These are phyloP conservation scores for Oligia fasciuncula DNA, from an alignment of 2,888 invertebrate genomes.

Conservation along the genomic window DNA sequence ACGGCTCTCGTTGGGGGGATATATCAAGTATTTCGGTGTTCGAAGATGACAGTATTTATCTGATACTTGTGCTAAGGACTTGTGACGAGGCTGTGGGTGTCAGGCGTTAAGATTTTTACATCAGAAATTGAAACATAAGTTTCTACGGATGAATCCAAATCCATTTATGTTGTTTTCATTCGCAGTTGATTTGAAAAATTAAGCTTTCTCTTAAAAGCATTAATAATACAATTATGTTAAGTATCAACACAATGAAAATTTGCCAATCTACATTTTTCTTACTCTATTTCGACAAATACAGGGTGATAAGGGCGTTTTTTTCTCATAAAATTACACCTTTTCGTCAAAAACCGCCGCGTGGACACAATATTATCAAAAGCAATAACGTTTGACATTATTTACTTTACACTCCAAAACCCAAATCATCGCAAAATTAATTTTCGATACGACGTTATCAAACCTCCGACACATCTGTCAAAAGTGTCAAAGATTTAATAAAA, in stretches of 20 bases:
- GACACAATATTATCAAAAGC: constrained; percentile 9
- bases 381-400: constrained; percentile 40
- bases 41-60: constrained; percentile 44
- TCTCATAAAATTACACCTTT: not conserved
- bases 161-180: not conserved
- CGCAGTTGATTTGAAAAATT: not conserved
- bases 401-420: constrained; percentile 15
- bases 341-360: not conserved
- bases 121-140: not conserved
- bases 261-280: not conserved
- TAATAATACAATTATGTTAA: not conserved
- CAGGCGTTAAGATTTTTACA: constrained; percentile 5
- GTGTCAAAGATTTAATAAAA: constrained; percentile 41
- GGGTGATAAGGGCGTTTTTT: not conserved
- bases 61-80: constrained; percentile 32
- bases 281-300: not conserved
- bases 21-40: constrained; percentile 47
- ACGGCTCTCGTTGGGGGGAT: constrained; percentile 31
- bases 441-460: constrained; percentile 35
- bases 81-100: constrained; percentile 26
- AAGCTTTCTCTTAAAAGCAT: not conserved
- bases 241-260: not conserved
- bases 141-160: not conserved
- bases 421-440: constrained; percentile 44
- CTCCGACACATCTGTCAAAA: constrained; percentile 31